Conservation (phyloP, 2,113 vertebrate species). For the Cyanoramphus novaezelandiae region DNA sequence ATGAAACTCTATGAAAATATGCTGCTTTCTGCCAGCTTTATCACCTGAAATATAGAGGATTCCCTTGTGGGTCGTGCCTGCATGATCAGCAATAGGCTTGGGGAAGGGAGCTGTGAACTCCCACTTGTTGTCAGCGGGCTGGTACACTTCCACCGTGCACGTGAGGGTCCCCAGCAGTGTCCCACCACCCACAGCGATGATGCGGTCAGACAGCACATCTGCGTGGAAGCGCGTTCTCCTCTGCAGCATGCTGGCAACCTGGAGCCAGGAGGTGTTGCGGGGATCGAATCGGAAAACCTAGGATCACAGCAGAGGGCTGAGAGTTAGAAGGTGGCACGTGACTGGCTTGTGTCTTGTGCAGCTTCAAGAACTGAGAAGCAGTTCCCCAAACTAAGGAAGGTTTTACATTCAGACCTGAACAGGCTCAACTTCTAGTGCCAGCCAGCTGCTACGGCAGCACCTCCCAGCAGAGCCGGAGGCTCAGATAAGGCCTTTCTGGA, state of each 20-base stretch:
- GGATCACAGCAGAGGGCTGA: not conserved
- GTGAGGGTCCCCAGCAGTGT: slow-evolving; percentile 53
- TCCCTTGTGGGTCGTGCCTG: slow-evolving; percentile 53
- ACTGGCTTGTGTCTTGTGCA: not conserved
- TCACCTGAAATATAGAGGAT: slow-evolving; percentile 68
- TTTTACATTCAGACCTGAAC: not conserved
- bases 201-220: not conserved
- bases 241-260: slow-evolving; percentile 52
- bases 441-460: not conserved
- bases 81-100: slow-evolving; percentile 38
- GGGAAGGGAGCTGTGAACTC: slow-evolving; percentile 33
- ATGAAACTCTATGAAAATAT: not conserved
- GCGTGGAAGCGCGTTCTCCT: slow-evolving; percentile 40
- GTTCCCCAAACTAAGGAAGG: not conserved
- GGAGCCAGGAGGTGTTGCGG: slow-evolving; percentile 43
- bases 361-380: not conserved
- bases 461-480: not conserved
- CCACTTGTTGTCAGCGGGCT: slow-evolving; percentile 41
- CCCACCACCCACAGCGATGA: slow-evolving; percentile 55
- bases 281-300: slow-evolving; percentile 68
- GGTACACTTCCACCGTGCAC: slow-evolving; percentile 33
- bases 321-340: not conserved
- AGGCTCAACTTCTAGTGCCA: not conserved
- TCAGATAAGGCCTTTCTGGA: not conserved
- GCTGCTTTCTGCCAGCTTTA: not conserved